Percentiles rank a stretch among this genome's conserved stretches.
Conservation (phyloP, 2,797 vertebrate species). For the Falco cherrug region DNA sequence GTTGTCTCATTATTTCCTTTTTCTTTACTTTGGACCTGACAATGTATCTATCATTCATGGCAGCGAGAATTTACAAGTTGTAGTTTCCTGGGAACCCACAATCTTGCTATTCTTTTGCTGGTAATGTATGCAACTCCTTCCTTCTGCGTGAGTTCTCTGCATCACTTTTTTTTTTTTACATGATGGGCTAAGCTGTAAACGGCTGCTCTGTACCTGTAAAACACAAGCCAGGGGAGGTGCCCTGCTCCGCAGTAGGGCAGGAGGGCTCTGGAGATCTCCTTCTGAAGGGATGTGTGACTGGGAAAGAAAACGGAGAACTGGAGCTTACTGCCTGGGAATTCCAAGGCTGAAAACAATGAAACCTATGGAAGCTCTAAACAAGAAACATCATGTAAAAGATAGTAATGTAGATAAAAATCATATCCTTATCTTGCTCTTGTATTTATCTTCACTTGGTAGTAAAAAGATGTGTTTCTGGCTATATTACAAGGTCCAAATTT, state of each 20-base stretch:
- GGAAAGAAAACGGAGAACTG: background rate
- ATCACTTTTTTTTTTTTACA: background rate
- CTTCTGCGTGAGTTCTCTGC: background rate
- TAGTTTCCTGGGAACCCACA: background rate
- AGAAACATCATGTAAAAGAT: background rate
- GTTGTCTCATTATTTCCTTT: background rate
- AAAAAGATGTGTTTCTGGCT: background rate
- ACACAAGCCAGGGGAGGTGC: background rate
- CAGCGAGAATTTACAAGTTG: background rate
- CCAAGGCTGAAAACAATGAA: background rate
- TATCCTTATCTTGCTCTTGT: background rate
- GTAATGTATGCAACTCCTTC: background rate
- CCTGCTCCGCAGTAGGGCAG: background rate
- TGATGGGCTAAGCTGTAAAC: rapidly evolving
- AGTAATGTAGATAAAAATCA: background rate
- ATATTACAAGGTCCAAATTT: background rate
- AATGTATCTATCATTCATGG: background rate
- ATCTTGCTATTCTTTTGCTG: background rate
- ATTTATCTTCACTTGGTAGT: background rate
- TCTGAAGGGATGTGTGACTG: rapidly evolving
- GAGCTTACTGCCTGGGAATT: background rate
- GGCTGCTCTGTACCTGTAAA: background rate
- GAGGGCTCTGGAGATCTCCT: background rate
- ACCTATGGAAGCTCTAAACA: background rate
- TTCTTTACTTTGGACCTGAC: background rate